These are phyloP conservation scores for Brachynemurus nebulosus DNA, from an alignment of 2,888 invertebrate species.

Conservation along the genomic window DNA sequence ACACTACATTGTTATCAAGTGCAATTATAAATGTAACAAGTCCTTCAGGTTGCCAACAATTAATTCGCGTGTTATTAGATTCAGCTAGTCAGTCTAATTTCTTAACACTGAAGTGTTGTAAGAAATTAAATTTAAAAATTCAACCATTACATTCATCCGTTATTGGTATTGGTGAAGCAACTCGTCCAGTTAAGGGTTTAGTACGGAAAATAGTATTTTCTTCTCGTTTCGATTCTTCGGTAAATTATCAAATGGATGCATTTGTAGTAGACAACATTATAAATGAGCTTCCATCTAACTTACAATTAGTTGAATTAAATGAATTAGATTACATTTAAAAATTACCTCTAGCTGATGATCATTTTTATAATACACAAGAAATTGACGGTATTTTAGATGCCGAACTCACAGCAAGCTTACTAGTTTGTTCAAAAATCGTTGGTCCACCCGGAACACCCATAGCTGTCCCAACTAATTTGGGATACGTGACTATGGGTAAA, in stretches of 20 bases:
- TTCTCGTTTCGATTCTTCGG: background rate
- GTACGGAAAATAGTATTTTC: background rate
- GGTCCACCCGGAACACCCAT: background rate
- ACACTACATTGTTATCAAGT: background rate
- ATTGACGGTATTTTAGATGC: background rate
- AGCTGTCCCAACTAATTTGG: too few relatives aligned
- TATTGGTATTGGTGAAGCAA: background rate
- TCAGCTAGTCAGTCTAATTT: conserved; percentile 1
- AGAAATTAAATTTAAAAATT: background rate
- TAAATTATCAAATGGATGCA: background rate
- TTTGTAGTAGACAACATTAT: conserved; percentile 2
- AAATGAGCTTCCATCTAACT: background rate
- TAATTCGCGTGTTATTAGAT: background rate
- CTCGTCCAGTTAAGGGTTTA: background rate
- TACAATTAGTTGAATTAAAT: background rate
- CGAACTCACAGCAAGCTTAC: background rate
- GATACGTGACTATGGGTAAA: too few relatives aligned
- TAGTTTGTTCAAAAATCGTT: background rate
- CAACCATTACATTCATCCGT: background rate
- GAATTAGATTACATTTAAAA: background rate
- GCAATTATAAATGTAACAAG: background rate
- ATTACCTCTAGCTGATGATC: background rate
- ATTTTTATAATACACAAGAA: background rate
- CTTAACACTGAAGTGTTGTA: conserved; percentile 1
- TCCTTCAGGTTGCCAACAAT: background rate